Conservation (phyloP, 2,113 vertebrate species). For the Prionailurus bengalensis region DNA sequence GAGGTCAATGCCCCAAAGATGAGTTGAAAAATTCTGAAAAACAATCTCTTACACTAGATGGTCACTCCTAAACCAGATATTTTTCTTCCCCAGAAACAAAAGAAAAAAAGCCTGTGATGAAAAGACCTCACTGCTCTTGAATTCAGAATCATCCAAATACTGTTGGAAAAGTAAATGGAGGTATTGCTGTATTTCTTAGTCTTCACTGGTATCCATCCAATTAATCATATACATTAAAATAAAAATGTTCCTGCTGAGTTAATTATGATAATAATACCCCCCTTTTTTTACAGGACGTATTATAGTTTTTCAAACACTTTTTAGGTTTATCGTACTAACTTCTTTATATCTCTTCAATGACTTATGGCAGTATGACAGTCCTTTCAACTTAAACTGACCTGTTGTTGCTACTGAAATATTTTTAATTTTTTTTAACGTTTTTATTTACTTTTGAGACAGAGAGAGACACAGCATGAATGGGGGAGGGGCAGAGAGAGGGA, state of each 20-base stretch:
- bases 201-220: neutral
- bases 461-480: no score
- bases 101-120: neutral
- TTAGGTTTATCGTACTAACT: neutral
- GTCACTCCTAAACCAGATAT: constrained; percentile 62
- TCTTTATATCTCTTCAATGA: neutral
- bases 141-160: constrained; percentile 47
- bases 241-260: neutral
- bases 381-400: neutral
- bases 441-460: no score
- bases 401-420: neutral
- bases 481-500: no score
- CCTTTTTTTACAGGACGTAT: neutral
- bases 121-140: constrained; percentile 55
- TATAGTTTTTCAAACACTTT: neutral
- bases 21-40: constrained; percentile 68
- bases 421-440: neutral
- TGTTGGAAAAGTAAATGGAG: neutral
- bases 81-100: constrained; percentile 64
- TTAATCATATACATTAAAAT: neutral
- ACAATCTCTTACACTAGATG: constrained; percentile 63
- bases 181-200: neutral
- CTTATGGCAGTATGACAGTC: neutral
- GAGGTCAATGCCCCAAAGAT: constrained; percentile 67
- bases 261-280: neutral